Base-by-base conservation (phyloP, 2,113 vertebrate genomes). In the Rhinolophus sinicus region DNA sequence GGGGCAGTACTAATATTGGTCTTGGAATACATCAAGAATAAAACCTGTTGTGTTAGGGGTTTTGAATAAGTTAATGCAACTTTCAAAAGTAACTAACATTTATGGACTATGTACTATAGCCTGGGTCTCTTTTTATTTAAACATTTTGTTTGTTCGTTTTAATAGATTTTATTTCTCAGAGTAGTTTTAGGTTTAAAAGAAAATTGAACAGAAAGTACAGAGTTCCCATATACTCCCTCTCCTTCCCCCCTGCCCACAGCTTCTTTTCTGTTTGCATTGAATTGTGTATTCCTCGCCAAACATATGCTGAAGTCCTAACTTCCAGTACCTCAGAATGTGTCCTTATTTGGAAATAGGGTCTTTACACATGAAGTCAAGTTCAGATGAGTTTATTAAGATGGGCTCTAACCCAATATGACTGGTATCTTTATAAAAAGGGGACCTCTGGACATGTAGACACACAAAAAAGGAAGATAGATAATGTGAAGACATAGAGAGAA, bases 131-230 rank as follows among this genome's bases (percentile, higher is more conserved):
- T 78, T 72, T 52, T 38, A 19, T n/a, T n/a, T n/a, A 81, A 56
- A 3, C 64, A 16, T 72, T 84, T 35, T 56, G 54, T 64, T 93
- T 44, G 40, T 44, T 44, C 7, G 40, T 56, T 65, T 67, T 12
- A 58, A 54, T 85, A 24, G 19, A 13, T 21, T 67, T 82, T 77
- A 87, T 92, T 96, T 93, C 40, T 93, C 24, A 93, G 77, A 75
- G 54, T 40, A 90, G 60, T 58, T 84, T 94, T 58, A 94, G 16
- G 21, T 40, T 88, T 77, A 60, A 40, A 44, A 83, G 82, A 78
- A 62, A 78, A 44, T 2, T 35, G 30, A 70, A 58, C 19, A 76
- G 28, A 88, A 84, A 89, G 67, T n/a, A 24, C 9, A 78, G 22
- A 76, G 35, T 52, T 81, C 13, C 44, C 50, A 38, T 18, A 13